phyloP scores from a whole-genome alignment of 2,113 vertebrate genomes.

The Prunella fulvescens region DNA sequence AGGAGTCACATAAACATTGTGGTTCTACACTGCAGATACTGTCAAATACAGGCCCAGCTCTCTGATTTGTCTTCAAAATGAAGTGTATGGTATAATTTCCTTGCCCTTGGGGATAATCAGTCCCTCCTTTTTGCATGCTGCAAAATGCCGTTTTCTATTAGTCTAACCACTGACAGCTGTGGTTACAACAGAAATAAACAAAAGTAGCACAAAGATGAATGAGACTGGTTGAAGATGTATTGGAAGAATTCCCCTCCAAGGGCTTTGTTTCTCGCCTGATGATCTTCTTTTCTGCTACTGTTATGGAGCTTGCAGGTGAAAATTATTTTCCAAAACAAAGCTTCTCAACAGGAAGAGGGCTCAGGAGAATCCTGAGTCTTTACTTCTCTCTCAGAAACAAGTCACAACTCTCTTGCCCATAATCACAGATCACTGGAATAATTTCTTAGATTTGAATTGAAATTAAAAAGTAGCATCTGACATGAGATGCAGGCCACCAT shows the following conservation, averaged over 20 bases:
- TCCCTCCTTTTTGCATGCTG: not conserved
- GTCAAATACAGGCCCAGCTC: not conserved
- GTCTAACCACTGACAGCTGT: not conserved
- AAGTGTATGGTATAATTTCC: not conserved
- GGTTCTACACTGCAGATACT: not conserved
- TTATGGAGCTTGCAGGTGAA: not conserved
- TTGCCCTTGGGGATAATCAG: not conserved
- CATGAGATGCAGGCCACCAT: not conserved
- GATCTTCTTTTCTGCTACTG: not conserved
- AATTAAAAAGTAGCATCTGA: not conserved
- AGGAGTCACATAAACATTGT: not conserved
- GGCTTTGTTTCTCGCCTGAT: not conserved
- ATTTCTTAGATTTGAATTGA: not conserved
- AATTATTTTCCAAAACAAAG: not conserved
- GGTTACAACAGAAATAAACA: slow-evolving; percentile 5
- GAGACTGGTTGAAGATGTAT: not conserved
- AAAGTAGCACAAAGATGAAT: not conserved
- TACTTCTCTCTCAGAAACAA: not conserved
- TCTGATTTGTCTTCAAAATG: not conserved
- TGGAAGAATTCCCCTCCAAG: not conserved
- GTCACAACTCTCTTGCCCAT: not conserved
- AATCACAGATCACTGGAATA: not conserved
- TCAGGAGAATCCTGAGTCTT: not conserved
- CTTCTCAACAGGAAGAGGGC: not conserved
- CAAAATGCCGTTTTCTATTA: slow-evolving; percentile 15